Conservation (phyloP, 2,113 vertebrate genomes). For the Gallinago paraguaiae region DNA sequence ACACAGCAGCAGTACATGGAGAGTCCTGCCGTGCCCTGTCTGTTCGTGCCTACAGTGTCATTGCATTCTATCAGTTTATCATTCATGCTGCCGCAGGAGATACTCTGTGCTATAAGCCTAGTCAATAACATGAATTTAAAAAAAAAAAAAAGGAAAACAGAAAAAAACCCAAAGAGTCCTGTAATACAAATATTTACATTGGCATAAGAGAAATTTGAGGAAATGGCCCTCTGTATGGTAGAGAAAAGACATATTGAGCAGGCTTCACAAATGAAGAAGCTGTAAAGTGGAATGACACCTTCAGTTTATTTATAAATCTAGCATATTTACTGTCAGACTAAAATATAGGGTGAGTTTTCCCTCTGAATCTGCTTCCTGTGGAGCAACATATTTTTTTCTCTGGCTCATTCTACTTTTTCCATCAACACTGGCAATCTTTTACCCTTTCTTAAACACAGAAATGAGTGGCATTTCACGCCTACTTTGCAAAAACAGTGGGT, state of each 20-base stretch:
- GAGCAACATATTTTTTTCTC: neutral
- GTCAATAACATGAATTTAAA: neutral
- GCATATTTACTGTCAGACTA: neutral
- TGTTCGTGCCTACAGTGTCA: neutral
- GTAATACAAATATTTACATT: conserved; percentile 7
- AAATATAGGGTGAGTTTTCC: neutral
- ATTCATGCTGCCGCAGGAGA: neutral
- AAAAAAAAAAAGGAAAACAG: neutral
- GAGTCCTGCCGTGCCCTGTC: neutral
- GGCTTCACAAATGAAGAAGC: neutral
- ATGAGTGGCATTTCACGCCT: neutral
- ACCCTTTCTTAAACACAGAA: neutral
- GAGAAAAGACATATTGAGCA: neutral
- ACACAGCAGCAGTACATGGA: neutral
- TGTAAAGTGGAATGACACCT: conserved; percentile 6
- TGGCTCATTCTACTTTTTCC: neutral
- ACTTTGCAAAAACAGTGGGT: neutral
- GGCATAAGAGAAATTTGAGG: neutral
- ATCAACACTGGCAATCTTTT: neutral
- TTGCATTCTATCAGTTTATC: neutral
- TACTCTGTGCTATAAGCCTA: neutral
- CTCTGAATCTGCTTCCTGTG: neutral
- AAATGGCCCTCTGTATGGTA: neutral
- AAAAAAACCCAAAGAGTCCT: neutral
- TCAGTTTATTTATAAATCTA: conserved; percentile 37